Conservation (phyloP, 2,113 vertebrate genomes). For the Cyprinodon tularosa region DNA sequence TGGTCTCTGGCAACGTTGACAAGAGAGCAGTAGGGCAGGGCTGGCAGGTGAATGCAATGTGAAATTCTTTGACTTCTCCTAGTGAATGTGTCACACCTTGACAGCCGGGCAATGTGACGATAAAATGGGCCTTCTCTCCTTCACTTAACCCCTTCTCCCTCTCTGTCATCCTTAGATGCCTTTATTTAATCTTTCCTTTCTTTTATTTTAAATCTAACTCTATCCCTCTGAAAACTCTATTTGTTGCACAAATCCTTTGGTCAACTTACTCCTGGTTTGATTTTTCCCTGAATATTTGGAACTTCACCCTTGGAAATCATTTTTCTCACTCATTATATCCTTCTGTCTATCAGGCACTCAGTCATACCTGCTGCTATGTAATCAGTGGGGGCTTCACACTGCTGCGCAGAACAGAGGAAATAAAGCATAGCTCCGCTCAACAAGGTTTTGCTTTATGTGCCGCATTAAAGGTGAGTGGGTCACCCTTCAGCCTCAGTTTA, state of each 20-base stretch:
- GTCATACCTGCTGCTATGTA: slow-evolving; percentile 24
- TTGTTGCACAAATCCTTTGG: slow-evolving; percentile 12
- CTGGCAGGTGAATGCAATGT: slow-evolving; percentile 66
- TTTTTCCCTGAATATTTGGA: slow-evolving; percentile 19
- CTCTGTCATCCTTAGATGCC: neutral
- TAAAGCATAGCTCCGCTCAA: slow-evolving; percentile 43
- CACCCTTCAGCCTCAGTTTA: slow-evolving; percentile 48
- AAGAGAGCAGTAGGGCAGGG: slow-evolving; percentile 57
- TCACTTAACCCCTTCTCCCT: slow-evolving; percentile 31
- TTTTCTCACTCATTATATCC: neutral
- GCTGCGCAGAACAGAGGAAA: slow-evolving; percentile 25
- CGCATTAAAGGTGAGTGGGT: slow-evolving; percentile 50
- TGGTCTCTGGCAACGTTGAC: slow-evolving; percentile 64
- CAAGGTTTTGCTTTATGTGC: slow-evolving; percentile 43
- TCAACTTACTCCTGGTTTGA: slow-evolving; percentile 13
- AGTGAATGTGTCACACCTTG: slow-evolving; percentile 55
- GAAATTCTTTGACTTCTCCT: slow-evolving; percentile 63
- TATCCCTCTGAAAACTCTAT: neutral
- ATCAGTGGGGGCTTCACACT: slow-evolving; percentile 47
- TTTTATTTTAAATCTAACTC: slow-evolving; percentile 12
- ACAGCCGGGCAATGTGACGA: slow-evolving; percentile 51
- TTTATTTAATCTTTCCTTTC: slow-evolving; percentile 7
- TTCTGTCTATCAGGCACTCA: neutral
- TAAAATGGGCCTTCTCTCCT: slow-evolving; percentile 42
- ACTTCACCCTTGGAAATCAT: slow-evolving; percentile 23